Percentiles rank a stretch among this genome's conserved stretches.
Evolutionary conservation across 2,113 vertebrate species (phyloP).

Genomic region (Varanus komodoensis): DNA sequence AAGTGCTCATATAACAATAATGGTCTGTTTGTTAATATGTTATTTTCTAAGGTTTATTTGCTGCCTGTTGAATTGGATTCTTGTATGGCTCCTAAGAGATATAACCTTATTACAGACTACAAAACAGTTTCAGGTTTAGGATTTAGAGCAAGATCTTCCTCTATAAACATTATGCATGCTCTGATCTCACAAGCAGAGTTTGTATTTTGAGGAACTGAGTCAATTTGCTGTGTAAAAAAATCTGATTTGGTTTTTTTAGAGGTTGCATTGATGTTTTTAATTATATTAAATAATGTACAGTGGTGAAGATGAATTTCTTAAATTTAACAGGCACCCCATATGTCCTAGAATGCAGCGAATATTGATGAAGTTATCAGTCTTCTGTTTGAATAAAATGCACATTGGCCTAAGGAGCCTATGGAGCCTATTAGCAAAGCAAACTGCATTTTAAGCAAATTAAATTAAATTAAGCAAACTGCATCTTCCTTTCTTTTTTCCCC

Average conservation of each 20-base stretch:
- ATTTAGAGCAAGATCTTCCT: not conserved
- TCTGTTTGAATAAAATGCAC: slow-evolving; percentile 2
- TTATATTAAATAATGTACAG: slow-evolving; percentile 29
- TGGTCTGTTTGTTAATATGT: not conserved
- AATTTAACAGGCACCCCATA: not conserved
- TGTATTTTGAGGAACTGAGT: not conserved
- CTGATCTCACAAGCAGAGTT: not conserved
- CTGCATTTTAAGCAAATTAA: not conserved
- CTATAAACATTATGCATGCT: not conserved
- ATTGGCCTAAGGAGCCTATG: not conserved
- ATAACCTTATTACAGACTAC: no score
- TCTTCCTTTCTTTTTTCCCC: slow-evolving; percentile 56
- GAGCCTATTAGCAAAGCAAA: not conserved
- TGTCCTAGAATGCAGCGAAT: slow-evolving; percentile 15
- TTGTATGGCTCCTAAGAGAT: not conserved
- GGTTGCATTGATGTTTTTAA: slow-evolving; percentile 25
- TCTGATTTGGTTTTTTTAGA: not conserved
- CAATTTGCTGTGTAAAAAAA: not conserved
- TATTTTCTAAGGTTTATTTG: not conserved
- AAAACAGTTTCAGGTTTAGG: not conserved
- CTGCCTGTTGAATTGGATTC: not conserved
- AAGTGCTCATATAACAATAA: not conserved
- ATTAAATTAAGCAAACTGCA: slow-evolving; percentile 32
- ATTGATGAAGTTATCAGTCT: not conserved
- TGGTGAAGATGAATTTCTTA: slow-evolving; percentile 8